These are phyloP conservation scores for Acrocera orbiculus DNA, from an alignment of 2,888 invertebrate species.

Conservation along the genomic window DNA sequence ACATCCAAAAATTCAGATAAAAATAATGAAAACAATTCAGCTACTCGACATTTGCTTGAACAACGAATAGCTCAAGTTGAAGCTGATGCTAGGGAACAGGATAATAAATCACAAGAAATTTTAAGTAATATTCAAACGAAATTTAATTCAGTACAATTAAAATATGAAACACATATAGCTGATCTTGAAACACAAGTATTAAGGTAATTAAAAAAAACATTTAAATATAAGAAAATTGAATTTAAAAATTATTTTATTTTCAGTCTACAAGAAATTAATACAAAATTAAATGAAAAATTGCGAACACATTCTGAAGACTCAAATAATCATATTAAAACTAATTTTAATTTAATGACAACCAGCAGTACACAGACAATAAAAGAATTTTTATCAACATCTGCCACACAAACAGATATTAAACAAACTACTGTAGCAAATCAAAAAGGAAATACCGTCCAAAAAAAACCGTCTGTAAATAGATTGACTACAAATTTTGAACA, in stretches of 20 bases:
- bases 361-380: no score
- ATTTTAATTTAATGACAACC: no score
- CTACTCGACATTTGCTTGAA: conserved; percentile 38
- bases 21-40: conserved; percentile 29
- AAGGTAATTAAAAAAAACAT: conserved; percentile 19
- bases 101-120: conserved; percentile 50
- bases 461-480: conserved; percentile 4
- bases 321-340: no score
- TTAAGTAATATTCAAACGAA: conserved; percentile 56
- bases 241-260: neutral
- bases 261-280: conserved; percentile 32
- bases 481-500: conserved; percentile 31
- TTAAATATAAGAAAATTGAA: neutral
- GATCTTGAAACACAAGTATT: conserved; percentile 51
- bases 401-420: conserved; percentile 35
- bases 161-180: conserved; percentile 56
- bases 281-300: conserved; percentile 38
- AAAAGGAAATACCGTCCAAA: conserved; percentile 23
- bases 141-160: conserved; percentile 57
- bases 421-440: conserved; percentile 16
- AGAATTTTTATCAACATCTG: no score
- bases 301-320: no score
- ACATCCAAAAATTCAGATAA: conserved; percentile 37
- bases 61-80: conserved; percentile 53
- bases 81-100: conserved; percentile 50